Evolutionary conservation across 53 echinoderm and acorn worm species (phyloP).

Genomic region (Zoroaster sp.): DNA sequence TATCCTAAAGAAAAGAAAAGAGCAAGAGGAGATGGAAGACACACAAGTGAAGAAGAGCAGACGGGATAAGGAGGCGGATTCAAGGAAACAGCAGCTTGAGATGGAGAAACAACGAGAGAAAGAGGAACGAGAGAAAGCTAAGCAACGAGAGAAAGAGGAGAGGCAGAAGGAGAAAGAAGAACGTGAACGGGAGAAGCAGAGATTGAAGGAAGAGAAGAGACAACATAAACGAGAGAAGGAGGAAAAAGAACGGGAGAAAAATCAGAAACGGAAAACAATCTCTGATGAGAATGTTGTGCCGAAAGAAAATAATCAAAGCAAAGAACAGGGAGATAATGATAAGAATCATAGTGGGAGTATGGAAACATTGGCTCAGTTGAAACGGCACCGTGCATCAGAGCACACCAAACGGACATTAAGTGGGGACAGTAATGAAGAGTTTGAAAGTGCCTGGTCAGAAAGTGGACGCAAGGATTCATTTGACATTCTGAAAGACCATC

Average conservation of each 20-base stretch:
- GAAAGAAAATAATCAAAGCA: slow-evolving; percentile 39
- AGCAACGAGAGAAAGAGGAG: slow-evolving; percentile 56
- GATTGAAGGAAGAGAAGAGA: slow-evolving; percentile 64
- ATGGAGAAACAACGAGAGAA: slow-evolving; percentile 22
- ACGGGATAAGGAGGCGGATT: slow-evolving; percentile 50
- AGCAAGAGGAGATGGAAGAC: slow-evolving; percentile 2
- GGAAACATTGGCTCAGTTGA: slow-evolving; percentile 84
- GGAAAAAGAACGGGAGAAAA: slow-evolving; percentile 57
- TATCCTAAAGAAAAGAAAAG: slow-evolving; percentile 37
- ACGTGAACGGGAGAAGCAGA: slow-evolving; percentile 29
- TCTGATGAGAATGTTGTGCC: slow-evolving; percentile 16
- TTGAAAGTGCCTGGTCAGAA: slow-evolving; percentile 4
- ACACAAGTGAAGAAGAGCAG: not conserved
- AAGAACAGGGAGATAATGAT: slow-evolving; percentile 35
- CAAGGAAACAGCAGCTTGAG: not conserved
- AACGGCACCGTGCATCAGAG: slow-evolving; percentile 67
- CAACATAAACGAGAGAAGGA: slow-evolving; percentile 54
- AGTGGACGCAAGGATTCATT: slow-evolving; percentile 42
- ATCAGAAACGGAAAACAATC: slow-evolving; percentile 53
- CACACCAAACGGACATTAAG: slow-evolving; percentile 44
- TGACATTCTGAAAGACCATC: slow-evolving; percentile 53
- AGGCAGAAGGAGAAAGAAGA: slow-evolving; percentile 39
- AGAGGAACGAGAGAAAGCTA: slow-evolving; percentile 74
- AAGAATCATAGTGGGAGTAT: slow-evolving; percentile 42
- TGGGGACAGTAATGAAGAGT: slow-evolving; percentile 23